Percentiles rank a stretch among this genome's conserved stretches.
These are phyloP conservation scores for Notamacropus eugenii DNA, from an alignment of 2,797 vertebrate species.

Conservation along the genomic window DNA sequence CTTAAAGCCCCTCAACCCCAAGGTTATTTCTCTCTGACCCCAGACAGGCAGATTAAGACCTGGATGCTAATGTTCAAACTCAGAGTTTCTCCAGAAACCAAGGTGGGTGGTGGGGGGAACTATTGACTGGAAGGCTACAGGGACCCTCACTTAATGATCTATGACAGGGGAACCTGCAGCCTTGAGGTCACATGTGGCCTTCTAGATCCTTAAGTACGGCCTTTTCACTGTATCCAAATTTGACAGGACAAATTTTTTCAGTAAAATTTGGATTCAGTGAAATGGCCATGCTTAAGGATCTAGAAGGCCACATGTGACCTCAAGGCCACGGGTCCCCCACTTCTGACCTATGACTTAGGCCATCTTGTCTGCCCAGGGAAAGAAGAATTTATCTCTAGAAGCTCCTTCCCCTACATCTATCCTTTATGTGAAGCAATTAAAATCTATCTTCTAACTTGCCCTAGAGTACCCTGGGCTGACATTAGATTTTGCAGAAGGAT, in stretches of 20 bases:
- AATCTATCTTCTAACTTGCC: not conserved
- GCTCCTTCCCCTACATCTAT: not conserved
- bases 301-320: too few species aligned
- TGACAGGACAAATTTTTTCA: too few species aligned
- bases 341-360: too few species aligned
- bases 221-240: too few species aligned
- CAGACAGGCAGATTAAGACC: not conserved
- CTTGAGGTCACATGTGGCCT: too few species aligned
- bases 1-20: not conserved
- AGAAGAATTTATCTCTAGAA: not conserved
- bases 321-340: too few species aligned
- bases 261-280: too few species aligned
- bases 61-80: not conserved
- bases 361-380: not conserved
- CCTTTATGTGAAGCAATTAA: not conserved
- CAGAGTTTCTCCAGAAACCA: not conserved
- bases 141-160: not conserved
- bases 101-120: not conserved
- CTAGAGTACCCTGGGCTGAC: not conserved
- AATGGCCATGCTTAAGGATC: too few species aligned
- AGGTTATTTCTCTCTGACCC: not conserved
- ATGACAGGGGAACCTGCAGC: too few species aligned
- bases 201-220: too few species aligned
- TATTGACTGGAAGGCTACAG: not conserved
- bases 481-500: constrained; percentile 35